Conservation (phyloP, 2,888 invertebrate genomes). For the Frankliniella intonsa region DNA sequence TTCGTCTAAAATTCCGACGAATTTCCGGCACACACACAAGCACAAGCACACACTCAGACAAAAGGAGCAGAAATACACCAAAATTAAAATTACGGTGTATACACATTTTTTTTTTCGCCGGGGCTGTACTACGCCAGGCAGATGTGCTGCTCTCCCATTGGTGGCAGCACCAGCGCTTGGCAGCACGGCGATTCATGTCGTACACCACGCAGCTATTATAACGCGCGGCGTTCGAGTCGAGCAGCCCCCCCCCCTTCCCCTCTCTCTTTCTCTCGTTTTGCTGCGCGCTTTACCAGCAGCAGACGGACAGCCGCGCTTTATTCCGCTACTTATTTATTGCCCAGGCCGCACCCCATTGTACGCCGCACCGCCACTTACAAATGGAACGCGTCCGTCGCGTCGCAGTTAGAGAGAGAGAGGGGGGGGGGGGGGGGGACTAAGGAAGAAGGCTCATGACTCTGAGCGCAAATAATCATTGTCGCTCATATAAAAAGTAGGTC, state of each 20-base stretch:
- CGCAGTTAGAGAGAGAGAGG: neutral
- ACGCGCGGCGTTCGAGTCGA: too few species aligned
- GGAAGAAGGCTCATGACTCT: neutral
- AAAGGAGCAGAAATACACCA: too few species aligned
- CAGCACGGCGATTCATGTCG: too few species aligned
- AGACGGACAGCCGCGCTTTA: neutral
- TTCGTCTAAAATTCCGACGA: too few species aligned
- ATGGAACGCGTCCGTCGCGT: neutral
- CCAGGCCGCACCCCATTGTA: neutral
- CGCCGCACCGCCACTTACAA: neutral
- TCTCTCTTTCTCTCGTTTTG: neutral
- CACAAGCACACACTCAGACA: too few species aligned
- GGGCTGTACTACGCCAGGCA: neutral
- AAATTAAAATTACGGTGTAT: too few species aligned
- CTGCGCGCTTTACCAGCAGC: neutral
- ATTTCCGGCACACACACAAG: too few species aligned
- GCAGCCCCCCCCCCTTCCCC: too few species aligned
- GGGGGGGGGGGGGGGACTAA: too few species aligned
- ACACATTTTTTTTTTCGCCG: neutral
- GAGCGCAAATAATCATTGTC: neutral
- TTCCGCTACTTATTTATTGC: constrained; percentile 14
- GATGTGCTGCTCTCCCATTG: neutral
- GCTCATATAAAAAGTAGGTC: too few species aligned
- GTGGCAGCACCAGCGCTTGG: neutral
- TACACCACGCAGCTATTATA: too few species aligned